These are phyloP conservation scores for Neodiprion virginianus DNA, from an alignment of 1,140 invertebrate species.

Conservation along the genomic window DNA sequence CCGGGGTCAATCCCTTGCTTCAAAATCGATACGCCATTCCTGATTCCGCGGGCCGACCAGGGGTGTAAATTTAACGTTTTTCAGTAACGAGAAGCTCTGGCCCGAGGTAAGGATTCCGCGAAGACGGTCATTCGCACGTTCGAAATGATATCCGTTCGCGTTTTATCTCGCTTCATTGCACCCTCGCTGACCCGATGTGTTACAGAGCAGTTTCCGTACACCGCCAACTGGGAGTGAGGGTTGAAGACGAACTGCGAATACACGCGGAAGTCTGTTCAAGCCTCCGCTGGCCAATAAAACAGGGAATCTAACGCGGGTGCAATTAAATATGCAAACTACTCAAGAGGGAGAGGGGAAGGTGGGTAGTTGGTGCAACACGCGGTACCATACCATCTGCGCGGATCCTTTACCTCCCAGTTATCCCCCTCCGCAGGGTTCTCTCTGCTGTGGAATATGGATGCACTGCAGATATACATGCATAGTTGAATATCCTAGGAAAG, in stretches of 20 bases:
- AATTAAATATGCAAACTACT: constrained; percentile 31
- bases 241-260: too few species aligned
- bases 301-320: constrained; percentile 14
- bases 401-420: constrained; percentile 23
- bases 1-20: neutral
- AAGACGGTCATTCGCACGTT: constrained; percentile 14
- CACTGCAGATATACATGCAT: too few species aligned
- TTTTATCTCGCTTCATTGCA: too few species aligned
- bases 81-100: too few species aligned
- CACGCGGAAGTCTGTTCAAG: neutral
- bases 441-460: too few species aligned
- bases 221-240: too few species aligned
- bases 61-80: neutral
- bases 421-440: neutral
- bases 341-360: too few species aligned
- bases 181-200: too few species aligned
- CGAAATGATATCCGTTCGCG: too few species aligned
- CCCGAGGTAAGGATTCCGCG: constrained; percentile 4
- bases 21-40: too few species aligned
- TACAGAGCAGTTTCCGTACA: too few species aligned
- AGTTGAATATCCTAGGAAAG: too few species aligned
- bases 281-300: constrained; percentile 18
- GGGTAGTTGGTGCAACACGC: neutral
- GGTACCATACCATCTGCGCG: constrained; percentile 28
- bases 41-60: neutral